These are phyloP conservation scores for Sparus aurata DNA, from an alignment of 2,797 vertebrate species.

Conservation along the genomic window DNA sequence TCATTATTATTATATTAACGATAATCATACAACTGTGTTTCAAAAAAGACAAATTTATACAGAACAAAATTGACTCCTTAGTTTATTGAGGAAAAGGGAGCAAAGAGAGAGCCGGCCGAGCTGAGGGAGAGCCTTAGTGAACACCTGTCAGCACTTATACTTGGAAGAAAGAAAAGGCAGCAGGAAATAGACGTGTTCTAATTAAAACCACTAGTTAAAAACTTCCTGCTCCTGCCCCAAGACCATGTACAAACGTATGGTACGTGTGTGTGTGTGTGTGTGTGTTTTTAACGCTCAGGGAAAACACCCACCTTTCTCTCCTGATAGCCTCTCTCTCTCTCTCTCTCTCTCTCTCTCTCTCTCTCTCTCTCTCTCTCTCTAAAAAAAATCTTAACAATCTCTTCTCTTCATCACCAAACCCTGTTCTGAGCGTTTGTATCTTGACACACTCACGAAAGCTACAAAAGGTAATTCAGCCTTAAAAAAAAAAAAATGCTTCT, in stretches of 20 bases:
- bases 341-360: too few relatives aligned
- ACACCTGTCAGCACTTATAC: constrained; percentile 99
- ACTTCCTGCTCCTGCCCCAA: constrained; percentile 95
- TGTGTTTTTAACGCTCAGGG: neutral
- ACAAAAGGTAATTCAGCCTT: neutral
- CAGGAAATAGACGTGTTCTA: constrained; percentile 99
- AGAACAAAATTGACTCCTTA: constrained; percentile 39
- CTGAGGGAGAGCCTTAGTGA: constrained; percentile 78
- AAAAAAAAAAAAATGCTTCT: neutral
- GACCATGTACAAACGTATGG: constrained; percentile 78
- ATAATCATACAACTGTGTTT: neutral
- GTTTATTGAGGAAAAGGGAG: constrained; percentile 36
- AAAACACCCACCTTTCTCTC: constrained; percentile 61
- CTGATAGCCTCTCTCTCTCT: constrained; percentile 48
- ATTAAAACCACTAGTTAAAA: constrained; percentile 99
- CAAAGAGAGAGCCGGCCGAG: constrained; percentile 56
- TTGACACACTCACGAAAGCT: neutral
- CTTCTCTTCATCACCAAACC: constrained; percentile 57
- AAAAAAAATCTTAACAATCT: constrained; percentile 25
- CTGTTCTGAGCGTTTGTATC: constrained; percentile 13
- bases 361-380: neutral
- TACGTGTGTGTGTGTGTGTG: constrained; percentile 29
- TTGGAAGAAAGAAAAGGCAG: constrained; percentile 90
- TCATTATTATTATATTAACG: too few relatives aligned
- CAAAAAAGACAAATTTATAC: constrained; percentile 9